phyloP scores from a whole-genome alignment of 2,888 invertebrate species.

The Rhaphigaster nebulosa region DNA sequence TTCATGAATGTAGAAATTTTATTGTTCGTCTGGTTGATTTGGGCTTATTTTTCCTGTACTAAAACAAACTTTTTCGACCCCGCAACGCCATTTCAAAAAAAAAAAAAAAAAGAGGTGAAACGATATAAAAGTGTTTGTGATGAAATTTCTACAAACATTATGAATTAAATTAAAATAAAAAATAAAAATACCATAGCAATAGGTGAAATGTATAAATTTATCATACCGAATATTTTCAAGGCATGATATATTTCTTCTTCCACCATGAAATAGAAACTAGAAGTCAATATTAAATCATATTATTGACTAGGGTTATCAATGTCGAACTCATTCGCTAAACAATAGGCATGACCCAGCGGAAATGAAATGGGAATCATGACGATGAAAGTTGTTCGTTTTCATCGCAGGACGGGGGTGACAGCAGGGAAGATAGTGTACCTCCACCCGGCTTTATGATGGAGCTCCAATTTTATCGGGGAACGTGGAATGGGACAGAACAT shows the following conservation, averaged over 20 bases:
- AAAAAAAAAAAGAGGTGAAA: no score
- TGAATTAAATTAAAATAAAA: no score
- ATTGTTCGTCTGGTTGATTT: no score
- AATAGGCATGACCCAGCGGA: background rate
- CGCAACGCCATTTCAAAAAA: no score
- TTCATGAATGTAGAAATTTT: no score
- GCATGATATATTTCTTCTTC: background rate
- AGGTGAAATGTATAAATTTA: no score
- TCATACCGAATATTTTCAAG: no score
- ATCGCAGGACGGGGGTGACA: background rate
- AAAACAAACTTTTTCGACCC: no score
- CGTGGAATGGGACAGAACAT: background rate
- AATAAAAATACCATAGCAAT: no score
- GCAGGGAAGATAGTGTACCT: background rate
- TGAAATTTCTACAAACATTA: no score
- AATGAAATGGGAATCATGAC: background rate
- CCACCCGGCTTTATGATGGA: background rate
- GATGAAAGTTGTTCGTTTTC: conserved; percentile 1
- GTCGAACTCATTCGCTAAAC: background rate
- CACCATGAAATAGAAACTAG: background rate
- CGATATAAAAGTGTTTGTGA: no score
- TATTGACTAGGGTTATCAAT: background rate
- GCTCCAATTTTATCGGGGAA: background rate
- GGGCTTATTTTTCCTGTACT: no score
- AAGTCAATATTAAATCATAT: background rate